phyloP scores from a whole-genome alignment of 2,113 vertebrate genomes.

The Labeo rohita region DNA sequence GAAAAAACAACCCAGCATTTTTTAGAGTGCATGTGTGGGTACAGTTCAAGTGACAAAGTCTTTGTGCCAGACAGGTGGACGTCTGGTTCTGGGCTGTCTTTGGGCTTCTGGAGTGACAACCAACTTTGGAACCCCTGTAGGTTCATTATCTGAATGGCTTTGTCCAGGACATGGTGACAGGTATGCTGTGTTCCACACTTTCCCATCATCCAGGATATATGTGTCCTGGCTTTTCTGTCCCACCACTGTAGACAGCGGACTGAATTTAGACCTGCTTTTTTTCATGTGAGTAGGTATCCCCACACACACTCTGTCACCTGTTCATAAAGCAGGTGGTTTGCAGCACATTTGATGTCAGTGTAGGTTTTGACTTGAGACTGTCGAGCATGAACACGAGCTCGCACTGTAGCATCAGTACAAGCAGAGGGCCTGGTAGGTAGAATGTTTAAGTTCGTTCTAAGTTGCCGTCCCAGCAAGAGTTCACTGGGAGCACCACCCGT shows the following conservation, averaged over 20 bases:
- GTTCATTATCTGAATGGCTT: neutral
- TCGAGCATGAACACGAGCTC: neutral
- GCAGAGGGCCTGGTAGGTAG: neutral
- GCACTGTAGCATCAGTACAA: neutral
- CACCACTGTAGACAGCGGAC: neutral
- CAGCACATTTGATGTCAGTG: neutral
- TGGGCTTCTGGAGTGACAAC: neutral
- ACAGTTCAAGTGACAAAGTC: neutral
- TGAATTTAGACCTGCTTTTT: neutral
- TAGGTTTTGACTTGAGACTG: neutral
- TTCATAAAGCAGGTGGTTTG: neutral
- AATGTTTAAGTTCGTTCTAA: neutral
- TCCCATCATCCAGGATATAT: neutral
- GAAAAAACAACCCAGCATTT: no score
- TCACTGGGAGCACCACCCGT: neutral
- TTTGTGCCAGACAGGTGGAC: neutral
- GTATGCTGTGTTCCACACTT: neutral
- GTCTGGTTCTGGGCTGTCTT: neutral
- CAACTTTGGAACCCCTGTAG: neutral
- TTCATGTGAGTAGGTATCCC: neutral
- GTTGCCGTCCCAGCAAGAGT: neutral
- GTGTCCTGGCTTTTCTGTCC: neutral
- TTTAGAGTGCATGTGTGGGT: neutral
- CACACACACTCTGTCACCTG: neutral
- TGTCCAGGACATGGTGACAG: neutral